Evolutionary conservation across 2,888 invertebrate genomes (phyloP).

Genomic region (Coenonympha glycerion): DNA sequence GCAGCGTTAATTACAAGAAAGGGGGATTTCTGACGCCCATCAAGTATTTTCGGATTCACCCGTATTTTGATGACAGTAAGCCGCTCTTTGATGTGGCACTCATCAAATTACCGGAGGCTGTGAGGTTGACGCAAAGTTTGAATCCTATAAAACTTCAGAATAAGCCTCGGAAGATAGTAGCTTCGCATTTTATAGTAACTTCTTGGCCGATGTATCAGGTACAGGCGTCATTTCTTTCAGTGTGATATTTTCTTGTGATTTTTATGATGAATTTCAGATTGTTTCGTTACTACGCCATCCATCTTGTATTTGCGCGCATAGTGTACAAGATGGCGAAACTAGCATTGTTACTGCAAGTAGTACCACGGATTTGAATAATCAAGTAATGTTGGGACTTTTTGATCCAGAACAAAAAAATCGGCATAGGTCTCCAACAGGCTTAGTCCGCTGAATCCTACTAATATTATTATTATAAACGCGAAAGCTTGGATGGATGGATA

Average conservation of each 20-base stretch:
- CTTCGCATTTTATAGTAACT: constrained; percentile 54
- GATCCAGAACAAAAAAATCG: too few relatives aligned
- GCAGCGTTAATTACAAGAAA: constrained; percentile 56
- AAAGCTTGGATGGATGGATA: too few relatives aligned
- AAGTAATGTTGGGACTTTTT: too few relatives aligned
- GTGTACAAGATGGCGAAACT: too few relatives aligned
- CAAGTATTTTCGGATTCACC: constrained; percentile 54
- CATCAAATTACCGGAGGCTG: constrained; percentile 40
- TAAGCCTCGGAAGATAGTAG: constrained; percentile 31
- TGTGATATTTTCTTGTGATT: background rate
- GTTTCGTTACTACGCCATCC: too few relatives aligned
- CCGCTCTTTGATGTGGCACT: constrained; percentile 57
- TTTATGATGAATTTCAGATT: too few relatives aligned
- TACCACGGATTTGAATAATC: too few relatives aligned
- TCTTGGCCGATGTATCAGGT: constrained; percentile 41
- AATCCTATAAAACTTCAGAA: constrained; percentile 44
- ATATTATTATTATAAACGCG: too few relatives aligned
- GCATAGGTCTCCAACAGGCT: too few relatives aligned
- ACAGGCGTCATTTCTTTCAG: background rate
- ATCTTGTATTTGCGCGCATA: too few relatives aligned
- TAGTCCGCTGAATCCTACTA: too few relatives aligned
- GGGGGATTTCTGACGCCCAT: constrained; percentile 47
- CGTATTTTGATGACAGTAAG: constrained; percentile 48
- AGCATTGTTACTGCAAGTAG: too few relatives aligned
- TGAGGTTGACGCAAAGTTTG: constrained; percentile 37